Evolutionary conservation across 2,113 vertebrate genomes (phyloP).

Genomic region (Entomyzon cyanotis): DNA sequence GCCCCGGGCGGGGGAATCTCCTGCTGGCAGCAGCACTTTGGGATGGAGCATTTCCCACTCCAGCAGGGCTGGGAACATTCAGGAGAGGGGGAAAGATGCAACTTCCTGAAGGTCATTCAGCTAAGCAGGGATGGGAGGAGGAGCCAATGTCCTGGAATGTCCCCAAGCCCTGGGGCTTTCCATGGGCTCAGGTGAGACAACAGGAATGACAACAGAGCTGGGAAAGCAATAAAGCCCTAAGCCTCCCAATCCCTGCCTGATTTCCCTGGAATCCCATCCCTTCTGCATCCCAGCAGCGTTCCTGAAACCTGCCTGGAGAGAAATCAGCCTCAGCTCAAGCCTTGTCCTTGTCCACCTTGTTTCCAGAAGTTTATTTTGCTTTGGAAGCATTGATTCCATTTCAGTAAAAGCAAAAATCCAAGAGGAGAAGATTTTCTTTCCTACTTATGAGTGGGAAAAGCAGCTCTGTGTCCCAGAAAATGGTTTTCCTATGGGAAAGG

Average conservation of each 20-base stretch:
- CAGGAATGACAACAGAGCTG: not conserved
- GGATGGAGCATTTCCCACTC: not conserved
- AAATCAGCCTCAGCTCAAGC: not conserved
- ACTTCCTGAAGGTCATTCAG: not conserved
- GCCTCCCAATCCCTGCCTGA: not conserved
- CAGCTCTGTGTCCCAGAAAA: not conserved
- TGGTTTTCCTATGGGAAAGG: not conserved
- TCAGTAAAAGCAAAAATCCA: not conserved
- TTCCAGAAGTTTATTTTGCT: not conserved
- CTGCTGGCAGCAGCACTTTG: not conserved
- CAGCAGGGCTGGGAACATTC: not conserved
- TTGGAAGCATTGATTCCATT: not conserved
- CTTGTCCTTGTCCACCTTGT: not conserved
- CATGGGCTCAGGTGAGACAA: fast-evolving
- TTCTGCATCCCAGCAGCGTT: not conserved
- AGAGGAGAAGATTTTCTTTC: not conserved
- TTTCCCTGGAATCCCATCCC: not conserved
- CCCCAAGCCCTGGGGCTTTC: not conserved
- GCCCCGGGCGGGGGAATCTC: not conserved
- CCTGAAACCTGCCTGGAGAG: not conserved
- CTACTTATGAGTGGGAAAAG: not conserved
- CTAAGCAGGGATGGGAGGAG: not conserved
- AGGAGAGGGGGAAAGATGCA: not conserved
- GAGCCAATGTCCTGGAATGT: fast-evolving
- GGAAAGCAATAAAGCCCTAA: not conserved